Evolutionary conservation across 2,797 vertebrate species (phyloP).

Genomic region (Molossus molossus): DNA sequence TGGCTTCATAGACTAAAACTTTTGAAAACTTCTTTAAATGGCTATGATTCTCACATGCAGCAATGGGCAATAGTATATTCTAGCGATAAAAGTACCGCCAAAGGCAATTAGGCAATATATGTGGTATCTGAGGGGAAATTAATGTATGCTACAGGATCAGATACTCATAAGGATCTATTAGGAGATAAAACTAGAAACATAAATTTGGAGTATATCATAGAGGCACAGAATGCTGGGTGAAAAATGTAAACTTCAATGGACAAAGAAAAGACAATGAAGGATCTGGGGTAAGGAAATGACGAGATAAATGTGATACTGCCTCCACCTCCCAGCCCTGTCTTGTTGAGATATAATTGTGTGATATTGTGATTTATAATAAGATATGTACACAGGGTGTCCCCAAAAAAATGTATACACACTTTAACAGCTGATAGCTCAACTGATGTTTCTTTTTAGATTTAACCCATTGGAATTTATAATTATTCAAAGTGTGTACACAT

Average conservation of each 20-base stretch:
- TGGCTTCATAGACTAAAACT: slow-evolving; percentile 10
- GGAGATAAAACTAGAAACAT: neutral
- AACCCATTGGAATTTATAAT: too few relatives aligned
- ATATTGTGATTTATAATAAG: neutral
- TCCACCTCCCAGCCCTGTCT: neutral
- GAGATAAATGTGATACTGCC: neutral
- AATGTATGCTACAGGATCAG: neutral
- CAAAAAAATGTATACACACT: too few relatives aligned
- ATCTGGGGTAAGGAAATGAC: neutral
- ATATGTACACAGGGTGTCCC: neutral
- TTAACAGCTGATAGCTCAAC: too few relatives aligned
- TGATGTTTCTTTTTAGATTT: too few relatives aligned
- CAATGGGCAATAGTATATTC: neutral
- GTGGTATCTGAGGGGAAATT: neutral
- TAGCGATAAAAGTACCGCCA: neutral
- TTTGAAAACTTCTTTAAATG: slow-evolving; percentile 7
- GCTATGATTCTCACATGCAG: neutral
- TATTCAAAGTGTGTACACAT: too few relatives aligned
- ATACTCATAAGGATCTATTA: neutral
- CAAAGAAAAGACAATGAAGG: neutral
- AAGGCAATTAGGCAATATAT: neutral
- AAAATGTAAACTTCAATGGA: slow-evolving; percentile 10
- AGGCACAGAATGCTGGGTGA: neutral
- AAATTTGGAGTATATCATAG: neutral
- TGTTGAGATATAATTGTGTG: neutral